Evolutionary conservation across 2,113 vertebrate species (phyloP), one percentile per base, ranked within the genome.

Genomic region (Limanda limanda): DNA sequence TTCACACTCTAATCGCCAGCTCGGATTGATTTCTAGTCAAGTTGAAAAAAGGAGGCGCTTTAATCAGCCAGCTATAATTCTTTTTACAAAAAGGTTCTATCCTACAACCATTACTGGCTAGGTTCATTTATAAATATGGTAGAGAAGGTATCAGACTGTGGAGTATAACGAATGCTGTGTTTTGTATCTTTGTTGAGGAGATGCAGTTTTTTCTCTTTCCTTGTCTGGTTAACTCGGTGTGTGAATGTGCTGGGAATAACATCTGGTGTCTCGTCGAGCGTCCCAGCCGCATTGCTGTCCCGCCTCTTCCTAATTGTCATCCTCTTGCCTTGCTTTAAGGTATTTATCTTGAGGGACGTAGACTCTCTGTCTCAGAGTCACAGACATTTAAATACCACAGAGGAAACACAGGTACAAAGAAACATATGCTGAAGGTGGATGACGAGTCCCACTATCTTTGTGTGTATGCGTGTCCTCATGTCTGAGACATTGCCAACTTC

Each of bases 261-360:
- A 87, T 94, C 91, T 91, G 82, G 76, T 83, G 87, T 94, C 91
- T 91, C 25, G 88, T 90, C 92, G 89, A 62, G 82, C 65, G 27
- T 86, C 78, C 72, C 35, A 59, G 92, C 92, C 67, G 4, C 91
- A 92, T 92, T 90, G 83, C 88, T 85, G 84, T 77, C 80, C 75
- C 56, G 45, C 64, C 69, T 77, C 59, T 74, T 84, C 48, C 61
- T 62, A 64, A 40, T 57, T 52, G 71, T 65, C 64, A 21, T 57
- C 74, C 31, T 42, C 47, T 21, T 6, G n/a, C 18, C 75, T 71
- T 4, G 20, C 31, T 74, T 56, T 27, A 59, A 72, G 35, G 42
- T 76, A 67, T 64, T 60, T 51, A 31, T 76, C 71, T 63, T 78
- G 71, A 80, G 79, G 74, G 69, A 74, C 10, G 9, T 5, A 77